These are phyloP conservation scores for Sebastes schlegelii DNA, from an alignment of 2,113 vertebrate species.

Conservation along the genomic window DNA sequence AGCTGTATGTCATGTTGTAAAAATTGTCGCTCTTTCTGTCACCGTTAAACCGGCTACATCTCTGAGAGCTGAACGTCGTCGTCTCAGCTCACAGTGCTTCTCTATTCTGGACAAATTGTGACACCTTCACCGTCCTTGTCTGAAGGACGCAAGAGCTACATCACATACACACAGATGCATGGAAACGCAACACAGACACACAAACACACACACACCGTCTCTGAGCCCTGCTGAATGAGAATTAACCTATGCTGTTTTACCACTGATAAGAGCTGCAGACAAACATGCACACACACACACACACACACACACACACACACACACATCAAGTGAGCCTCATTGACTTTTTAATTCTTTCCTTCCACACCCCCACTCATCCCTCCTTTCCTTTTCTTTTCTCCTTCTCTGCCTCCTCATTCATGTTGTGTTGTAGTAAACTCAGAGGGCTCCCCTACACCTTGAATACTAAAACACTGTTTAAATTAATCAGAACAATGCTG, in stretches of 20 bases:
- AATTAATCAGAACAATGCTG: slow-evolving; percentile 23
- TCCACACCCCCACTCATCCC: slow-evolving; percentile 15
- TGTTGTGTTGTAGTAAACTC: slow-evolving; percentile 26
- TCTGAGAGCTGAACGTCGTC: background rate
- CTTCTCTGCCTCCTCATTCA: slow-evolving; percentile 10
- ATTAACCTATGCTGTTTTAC: slow-evolving; percentile 68
- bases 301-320: background rate
- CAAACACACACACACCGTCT: slow-evolving; percentile 3
- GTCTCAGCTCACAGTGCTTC: slow-evolving; percentile 5
- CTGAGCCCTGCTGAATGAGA: slow-evolving; percentile 60
- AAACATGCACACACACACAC: slow-evolving; percentile 38
- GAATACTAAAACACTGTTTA: slow-evolving; percentile 41
- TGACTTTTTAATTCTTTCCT: slow-evolving; percentile 66
- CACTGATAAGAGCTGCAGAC: slow-evolving; percentile 62
- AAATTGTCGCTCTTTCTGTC: background rate
- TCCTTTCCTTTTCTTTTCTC: slow-evolving; percentile 1
- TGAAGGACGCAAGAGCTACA: slow-evolving; percentile 65
- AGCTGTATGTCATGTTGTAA: background rate
- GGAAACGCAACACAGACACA: slow-evolving; percentile 22
- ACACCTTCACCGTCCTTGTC: slow-evolving; percentile 67
- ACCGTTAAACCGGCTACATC: background rate
- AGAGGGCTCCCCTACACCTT: background rate
- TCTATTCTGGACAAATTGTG: slow-evolving; percentile 39
- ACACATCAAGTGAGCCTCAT: slow-evolving; percentile 57
- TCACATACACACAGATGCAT: slow-evolving; percentile 39